Conservation (phyloP, 2,888 invertebrate genomes). For the Pyrgus malvae region DNA sequence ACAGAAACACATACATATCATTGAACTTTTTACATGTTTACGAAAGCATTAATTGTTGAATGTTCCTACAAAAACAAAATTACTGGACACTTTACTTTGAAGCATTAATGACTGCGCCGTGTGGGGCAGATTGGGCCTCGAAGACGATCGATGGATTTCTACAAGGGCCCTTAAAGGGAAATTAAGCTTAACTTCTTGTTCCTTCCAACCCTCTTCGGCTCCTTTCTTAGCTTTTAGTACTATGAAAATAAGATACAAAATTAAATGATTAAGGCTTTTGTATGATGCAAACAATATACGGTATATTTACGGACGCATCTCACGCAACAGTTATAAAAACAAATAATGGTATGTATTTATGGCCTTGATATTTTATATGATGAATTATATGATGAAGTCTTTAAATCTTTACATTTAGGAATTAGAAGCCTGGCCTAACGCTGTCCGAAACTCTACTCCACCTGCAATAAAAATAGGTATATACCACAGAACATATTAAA, state of each 20-base stretch:
- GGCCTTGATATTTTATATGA: background rate
- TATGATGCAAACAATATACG: slow-evolving; percentile 27
- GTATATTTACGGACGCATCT: slow-evolving; percentile 37
- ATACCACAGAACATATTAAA: too few species aligned
- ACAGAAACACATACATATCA: too few species aligned
- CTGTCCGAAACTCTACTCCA: too few species aligned
- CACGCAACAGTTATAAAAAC: slow-evolving; percentile 39
- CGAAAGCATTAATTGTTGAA: too few species aligned
- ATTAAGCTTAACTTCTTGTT: slow-evolving; percentile 33
- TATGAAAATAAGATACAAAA: background rate
- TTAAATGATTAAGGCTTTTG: background rate
- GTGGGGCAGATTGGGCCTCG: slow-evolving; percentile 39
- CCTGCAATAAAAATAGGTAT: too few species aligned
- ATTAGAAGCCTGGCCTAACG: too few species aligned
- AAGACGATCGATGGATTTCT: slow-evolving; percentile 42
- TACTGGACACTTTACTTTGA: too few species aligned
- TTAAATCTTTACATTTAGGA: too few species aligned
- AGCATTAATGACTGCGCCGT: slow-evolving; percentile 40
- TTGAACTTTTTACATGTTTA: too few species aligned
- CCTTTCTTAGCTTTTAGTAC: background rate
- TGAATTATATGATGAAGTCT: too few species aligned
- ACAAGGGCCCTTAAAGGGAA: slow-evolving; percentile 39
- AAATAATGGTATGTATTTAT: background rate
- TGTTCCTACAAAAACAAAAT: too few species aligned
- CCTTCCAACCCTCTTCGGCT: background rate